Evolutionary conservation across 2,888 invertebrate species (phyloP), one percentile per base, ranked within the genome.

Genomic region (Eustalomyia histrio): DNA sequence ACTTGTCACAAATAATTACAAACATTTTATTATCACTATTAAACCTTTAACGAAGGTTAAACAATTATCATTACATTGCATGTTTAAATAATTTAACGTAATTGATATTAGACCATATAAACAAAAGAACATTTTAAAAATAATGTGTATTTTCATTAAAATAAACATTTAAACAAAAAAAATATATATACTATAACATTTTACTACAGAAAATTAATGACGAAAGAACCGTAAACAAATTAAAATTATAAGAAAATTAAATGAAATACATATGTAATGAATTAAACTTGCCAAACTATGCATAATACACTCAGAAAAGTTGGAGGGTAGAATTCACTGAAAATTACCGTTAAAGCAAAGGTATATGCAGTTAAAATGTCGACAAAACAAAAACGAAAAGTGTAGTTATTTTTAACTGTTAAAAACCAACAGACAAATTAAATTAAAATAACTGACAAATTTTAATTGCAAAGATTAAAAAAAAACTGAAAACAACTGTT

Each of bases 41-140:
- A 55, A 29, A 47, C n/a, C 16, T 47, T 14, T 58, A 68, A 39
- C 43, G 60, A 80, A 75, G 75, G 64, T 75, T 75, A 21, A 53
- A 29, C 39, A 64, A 65, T 69, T 71, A 69, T 60, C 53, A n/a
- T 39, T 18, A 75, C 80, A 55, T 73, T 57, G 63, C 63, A 73
- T 79, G 68, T 68, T 73, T 60, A 21, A 63, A 33, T n/a, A 57
- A 43, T 55, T 67, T 63, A 52, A 71, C 21, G 21, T 69, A 61
- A 63, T 57, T n/a, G 63, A 21, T 64, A 17, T 35, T 52, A 64
- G 33, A 29, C 61, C 17, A 55, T 18, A 55, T 43, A 68, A 53
- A 53, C 52, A 69, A 43, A 33, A 39, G 18, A 55, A 55, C n/a
- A 4, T 57, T 58, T 57, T 12, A 67, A 67, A 16, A 29, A 55